Evolutionary conservation across 2,888 invertebrate genomes (phyloP), one percentile per base, ranked within the genome.

Genomic region (Nomada hirtipes): DNA sequence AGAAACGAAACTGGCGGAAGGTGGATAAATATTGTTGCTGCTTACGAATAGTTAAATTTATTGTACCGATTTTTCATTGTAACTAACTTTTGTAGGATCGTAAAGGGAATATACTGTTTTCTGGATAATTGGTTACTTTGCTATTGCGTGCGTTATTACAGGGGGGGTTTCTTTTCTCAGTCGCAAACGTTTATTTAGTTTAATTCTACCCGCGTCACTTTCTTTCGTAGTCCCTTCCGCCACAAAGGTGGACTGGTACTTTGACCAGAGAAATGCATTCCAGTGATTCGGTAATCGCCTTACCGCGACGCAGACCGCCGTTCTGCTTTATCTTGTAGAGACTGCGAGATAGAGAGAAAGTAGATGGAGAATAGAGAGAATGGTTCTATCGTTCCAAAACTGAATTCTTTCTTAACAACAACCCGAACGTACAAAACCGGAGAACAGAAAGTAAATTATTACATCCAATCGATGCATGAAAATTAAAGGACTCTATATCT

Each of bases 271-370:
- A 71, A 79, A 80, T 84, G 83, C 76, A 83, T 84, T 80, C 71
- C 69, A 79, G 61, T 72, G 65, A 79, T 84, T 82, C 76, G 67
- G 75, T 86, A 88, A 88, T 85, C 79, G 79, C 84, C 89, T 91
- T 90, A 90, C 85, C 72, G 75, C n/a, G 63, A 29, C 76, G 47
- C 55, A 60, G 78, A 63, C 75, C 77, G 71, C 87, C 87, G 85
- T 90, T 89, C 76, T 47, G n/a, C 77, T 76, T 77, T 82, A 82
- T 82, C 78, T 75, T 64, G 82, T 74, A 72, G 73, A 76, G 52
- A 20, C 79, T 65, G 76, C 64, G 29, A 73, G 76, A 79, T 76
- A 83, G 68, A 78, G 78, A 71, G 74, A 73, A 75, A 63, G 60
- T n/a, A 26, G 57, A 29, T 20, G n/a, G n/a, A n/a, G 53, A 26